Conservation (phyloP, 2,113 vertebrate genomes). For the human (Homo sapiens) region GRCh38 chr3:138191501-138192000, state of each 20-base stretch:
- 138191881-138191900: neutral
- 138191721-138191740: neutral
- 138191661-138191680: neutral
- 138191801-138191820: neutral
- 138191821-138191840: neutral
- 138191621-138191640: neutral
- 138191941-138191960: neutral
- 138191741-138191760: neutral
- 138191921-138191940: neutral
- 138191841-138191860: neutral
- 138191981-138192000: conserved; percentile 22
- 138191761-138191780: conserved; percentile 34
- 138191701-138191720: neutral
- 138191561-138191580: neutral
- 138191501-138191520: neutral
- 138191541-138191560: neutral
- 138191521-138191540: neutral
- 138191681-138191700: neutral
- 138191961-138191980: neutral
- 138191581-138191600: neutral
- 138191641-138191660: neutral
- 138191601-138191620: neutral
- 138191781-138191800: neutral
- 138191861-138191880: neutral
- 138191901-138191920: conserved; percentile 2